Base-by-base conservation (phyloP, 2,113 vertebrate genomes). In the Sebastes schlegelii region DNA sequence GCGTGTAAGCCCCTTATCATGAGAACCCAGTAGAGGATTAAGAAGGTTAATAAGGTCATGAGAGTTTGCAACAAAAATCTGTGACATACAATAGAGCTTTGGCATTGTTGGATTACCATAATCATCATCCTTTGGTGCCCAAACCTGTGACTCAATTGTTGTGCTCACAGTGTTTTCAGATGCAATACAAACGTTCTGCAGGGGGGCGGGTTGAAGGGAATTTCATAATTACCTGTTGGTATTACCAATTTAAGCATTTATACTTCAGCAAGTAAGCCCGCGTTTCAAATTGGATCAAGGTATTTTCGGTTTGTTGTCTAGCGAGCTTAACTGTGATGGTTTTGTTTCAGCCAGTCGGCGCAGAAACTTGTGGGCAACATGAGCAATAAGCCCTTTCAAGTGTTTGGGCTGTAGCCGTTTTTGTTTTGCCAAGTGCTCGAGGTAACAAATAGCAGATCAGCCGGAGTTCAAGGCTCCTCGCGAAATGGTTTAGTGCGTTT, bases 1-100 rank as follows among this genome's bases (percentile, higher is more conserved):
- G 80, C 2, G 55, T 69, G 80, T 90, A 90, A 95, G 88, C 89
- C 86, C 86, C 91, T 94, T 94, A 94, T 94, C 89, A 79, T 65
- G 66, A 76, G 76, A 86, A 85, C 75, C 82, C 92, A 93, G 93
- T 77, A 54, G 74, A 89, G 89, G 91, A 92, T 93, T 94, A 92
- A 45, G 82, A 86, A 92, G 92, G 93, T 93, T 95, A 94, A 95
- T 93, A 92, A 93, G 94, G 93, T 95, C 93, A 93, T 2, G 62
- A 67, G 84, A 67, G 84, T 91, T 87, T 91, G 90, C 80, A 86
- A 93, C 86, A 86, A 88, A 93, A 91, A 86, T 91, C 80, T 58
- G 75, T 49, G 73, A 84, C 86, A 77, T 85, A 89, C 86, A 93
- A 92, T 82, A 63, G 79, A 84, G 75, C 73, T 77, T 67, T 86